Conservation (phyloP, 2,888 invertebrate species). For the Chorisops tibialis region DNA sequence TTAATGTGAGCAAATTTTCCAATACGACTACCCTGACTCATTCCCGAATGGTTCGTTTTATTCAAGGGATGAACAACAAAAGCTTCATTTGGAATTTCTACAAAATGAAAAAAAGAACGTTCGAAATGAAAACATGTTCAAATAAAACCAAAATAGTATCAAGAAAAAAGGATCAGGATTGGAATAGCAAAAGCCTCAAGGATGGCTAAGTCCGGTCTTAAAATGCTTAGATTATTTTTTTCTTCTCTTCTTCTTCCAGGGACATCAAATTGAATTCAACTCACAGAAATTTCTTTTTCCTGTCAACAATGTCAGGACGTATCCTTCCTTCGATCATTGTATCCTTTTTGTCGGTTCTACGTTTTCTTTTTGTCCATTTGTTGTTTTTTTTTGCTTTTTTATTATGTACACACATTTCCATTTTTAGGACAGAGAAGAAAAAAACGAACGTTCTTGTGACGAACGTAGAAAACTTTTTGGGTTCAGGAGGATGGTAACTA, state of each 20-base stretch:
- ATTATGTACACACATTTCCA: conserved; percentile 32
- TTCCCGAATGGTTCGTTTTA: neutral
- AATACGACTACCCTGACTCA: conserved; percentile 3
- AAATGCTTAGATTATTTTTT: too few relatives aligned
- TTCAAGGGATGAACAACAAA: conserved; percentile 23
- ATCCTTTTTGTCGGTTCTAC: conserved; percentile 28
- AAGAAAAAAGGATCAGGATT: conserved; percentile 27
- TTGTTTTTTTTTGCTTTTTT: neutral
- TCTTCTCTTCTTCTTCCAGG: conserved; percentile 20
- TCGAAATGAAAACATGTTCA: conserved; percentile 29
- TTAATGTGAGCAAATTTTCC: conserved; percentile 14
- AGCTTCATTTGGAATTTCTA: conserved; percentile 32
- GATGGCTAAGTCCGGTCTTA: conserved; percentile 13
- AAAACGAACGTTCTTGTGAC: conserved; percentile 11
- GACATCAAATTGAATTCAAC: conserved; percentile 33
- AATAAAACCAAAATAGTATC: conserved; percentile 21
- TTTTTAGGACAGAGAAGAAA: conserved; percentile 27
- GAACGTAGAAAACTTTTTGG: neutral
- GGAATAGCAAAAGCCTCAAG: conserved; percentile 23
- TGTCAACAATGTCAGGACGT: conserved; percentile 34
- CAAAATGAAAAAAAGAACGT: conserved; percentile 28
- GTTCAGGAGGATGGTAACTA: conserved; percentile 3
- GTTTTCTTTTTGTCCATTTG: conserved; percentile 5
- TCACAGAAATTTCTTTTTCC: conserved; percentile 32
- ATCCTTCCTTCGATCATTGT: conserved; percentile 32